Percentiles rank a stretch among this genome's conserved stretches.
phyloP scores from a whole-genome alignment of 2,113 vertebrate species.

The Apus apus region DNA sequence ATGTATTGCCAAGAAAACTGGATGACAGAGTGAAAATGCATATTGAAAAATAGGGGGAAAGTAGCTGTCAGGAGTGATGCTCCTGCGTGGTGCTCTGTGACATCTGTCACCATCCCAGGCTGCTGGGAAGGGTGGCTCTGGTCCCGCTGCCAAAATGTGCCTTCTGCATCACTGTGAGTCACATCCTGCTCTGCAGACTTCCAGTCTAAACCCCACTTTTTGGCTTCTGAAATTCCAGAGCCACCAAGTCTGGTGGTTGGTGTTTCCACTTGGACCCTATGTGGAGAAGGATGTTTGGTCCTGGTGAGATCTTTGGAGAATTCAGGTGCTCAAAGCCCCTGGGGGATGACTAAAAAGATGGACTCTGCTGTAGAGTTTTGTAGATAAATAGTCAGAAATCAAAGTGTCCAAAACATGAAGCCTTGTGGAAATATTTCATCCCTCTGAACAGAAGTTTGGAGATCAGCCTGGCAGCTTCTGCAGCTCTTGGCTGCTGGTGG shows the following conservation, averaged over 20 bases:
- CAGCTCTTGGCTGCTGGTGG: neutral
- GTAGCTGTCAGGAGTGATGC: neutral
- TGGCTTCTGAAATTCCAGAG: neutral
- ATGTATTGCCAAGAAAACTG: neutral
- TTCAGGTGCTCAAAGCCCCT: neutral
- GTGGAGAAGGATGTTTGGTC: neutral
- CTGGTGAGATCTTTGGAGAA: neutral
- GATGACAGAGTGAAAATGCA: neutral
- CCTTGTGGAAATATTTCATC: neutral
- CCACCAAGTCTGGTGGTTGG: neutral
- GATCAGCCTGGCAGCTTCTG: neutral
- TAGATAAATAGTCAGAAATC: neutral
- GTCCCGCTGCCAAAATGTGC: neutral
- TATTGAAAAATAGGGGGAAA: neutral
- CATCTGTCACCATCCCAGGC: neutral
- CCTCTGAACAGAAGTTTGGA: neutral
- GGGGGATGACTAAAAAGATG: neutral
- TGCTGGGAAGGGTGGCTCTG: neutral
- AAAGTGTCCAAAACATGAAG: neutral
- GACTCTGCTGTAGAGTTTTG: neutral
- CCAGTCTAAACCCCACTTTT: neutral
- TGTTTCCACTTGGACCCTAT: accelerated
- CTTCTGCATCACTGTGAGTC: accelerated
- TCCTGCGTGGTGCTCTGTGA: neutral
- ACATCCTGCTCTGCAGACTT: neutral